These are phyloP conservation scores for Tetrao urogallus DNA, from an alignment of 2,113 vertebrate genomes.

Conservation along the genomic window DNA sequence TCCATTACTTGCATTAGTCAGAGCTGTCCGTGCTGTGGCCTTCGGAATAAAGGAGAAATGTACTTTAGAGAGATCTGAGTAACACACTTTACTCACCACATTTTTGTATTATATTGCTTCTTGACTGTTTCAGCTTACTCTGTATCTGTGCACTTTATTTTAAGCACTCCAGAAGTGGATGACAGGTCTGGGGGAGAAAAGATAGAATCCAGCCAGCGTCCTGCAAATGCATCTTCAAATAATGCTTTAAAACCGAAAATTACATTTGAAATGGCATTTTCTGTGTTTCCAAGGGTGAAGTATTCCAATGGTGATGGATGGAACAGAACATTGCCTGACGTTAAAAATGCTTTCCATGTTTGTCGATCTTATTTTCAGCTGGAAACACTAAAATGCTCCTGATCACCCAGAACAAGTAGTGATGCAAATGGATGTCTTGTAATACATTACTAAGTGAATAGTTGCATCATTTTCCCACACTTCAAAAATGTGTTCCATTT, in stretches of 20 bases:
- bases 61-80: slow-evolving; percentile 92
- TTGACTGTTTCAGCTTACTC: slow-evolving; percentile 89
- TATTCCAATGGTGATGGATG: slow-evolving; percentile 5
- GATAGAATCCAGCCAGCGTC: slow-evolving; percentile 78
- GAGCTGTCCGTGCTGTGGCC: slow-evolving; percentile 87
- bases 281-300: slow-evolving; percentile 65
- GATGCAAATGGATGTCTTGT: accelerated
- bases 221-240: slow-evolving; percentile 85
- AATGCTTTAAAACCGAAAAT: slow-evolving; percentile 83
- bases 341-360: not conserved
- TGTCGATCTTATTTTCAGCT: not conserved
- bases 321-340: not conserved
- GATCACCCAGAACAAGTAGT: not conserved
- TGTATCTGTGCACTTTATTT: slow-evolving; percentile 93
- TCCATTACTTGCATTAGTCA: slow-evolving; percentile 96
- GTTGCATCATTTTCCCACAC: not conserved
- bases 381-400: not conserved
- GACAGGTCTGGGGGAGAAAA: slow-evolving; percentile 82
- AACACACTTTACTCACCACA: slow-evolving; percentile 92
- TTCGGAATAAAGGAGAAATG: slow-evolving; percentile 91
- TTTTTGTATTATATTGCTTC: slow-evolving; percentile 89
- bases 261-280: slow-evolving; percentile 80
- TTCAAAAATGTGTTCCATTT: not conserved
- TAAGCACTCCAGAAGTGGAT: slow-evolving; percentile 92
- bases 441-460: not conserved